phyloP scores from a whole-genome alignment of 2,113 vertebrate genomes.

The Oxyruncus cristatus region DNA sequence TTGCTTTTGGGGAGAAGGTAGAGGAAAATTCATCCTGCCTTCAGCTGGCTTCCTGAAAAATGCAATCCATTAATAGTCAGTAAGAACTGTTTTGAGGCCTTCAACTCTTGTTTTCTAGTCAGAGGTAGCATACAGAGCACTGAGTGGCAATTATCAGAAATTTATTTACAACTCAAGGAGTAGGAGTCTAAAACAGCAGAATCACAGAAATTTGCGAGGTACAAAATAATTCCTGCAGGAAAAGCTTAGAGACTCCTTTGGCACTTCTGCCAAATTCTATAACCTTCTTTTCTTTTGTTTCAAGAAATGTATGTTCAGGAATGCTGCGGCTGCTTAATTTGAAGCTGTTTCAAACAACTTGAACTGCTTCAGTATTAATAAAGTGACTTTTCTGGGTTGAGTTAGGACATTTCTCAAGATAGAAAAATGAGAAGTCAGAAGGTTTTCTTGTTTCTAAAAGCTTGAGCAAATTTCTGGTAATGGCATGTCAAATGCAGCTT shows the following conservation, averaged over 20 bases:
- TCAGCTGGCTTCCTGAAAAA: background rate
- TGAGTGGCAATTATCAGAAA: background rate
- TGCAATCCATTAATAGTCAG: background rate
- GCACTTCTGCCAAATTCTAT: background rate
- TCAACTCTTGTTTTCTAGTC: background rate
- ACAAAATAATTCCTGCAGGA: background rate
- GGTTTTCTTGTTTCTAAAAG: background rate
- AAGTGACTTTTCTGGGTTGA: background rate
- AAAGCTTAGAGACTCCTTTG: background rate
- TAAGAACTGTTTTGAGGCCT: background rate
- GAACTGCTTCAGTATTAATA: background rate
- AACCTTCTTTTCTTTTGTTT: background rate
- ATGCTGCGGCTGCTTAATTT: background rate
- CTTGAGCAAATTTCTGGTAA: conserved; percentile 11
- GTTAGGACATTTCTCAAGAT: background rate
- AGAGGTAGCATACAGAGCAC: background rate
- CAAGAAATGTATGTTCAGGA: background rate
- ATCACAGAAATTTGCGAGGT: background rate
- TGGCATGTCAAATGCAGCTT: background rate
- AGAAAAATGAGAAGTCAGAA: background rate
- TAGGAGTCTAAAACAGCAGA: background rate
- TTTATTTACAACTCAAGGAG: background rate
- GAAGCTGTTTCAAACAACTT: background rate
- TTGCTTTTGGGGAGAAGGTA: background rate
- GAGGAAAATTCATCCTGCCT: background rate